phyloP scores from a whole-genome alignment of 2,888 invertebrate species.

The Zele albiditarsus region DNA sequence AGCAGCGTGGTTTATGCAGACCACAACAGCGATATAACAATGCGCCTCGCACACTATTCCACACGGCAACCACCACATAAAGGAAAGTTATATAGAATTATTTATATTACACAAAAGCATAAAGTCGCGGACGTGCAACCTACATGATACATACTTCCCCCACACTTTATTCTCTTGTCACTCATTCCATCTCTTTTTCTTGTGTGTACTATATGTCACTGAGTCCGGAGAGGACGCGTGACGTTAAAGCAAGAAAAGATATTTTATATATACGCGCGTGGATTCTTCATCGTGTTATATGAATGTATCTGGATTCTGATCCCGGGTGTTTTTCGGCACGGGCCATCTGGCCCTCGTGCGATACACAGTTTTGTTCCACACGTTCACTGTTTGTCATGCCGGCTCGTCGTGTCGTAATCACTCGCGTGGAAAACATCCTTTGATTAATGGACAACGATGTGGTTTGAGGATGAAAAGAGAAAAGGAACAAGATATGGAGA shows the following conservation, averaged over 20 bases:
- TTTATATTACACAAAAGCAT: conserved; percentile 4
- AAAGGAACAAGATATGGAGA: background rate
- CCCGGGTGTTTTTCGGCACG: conserved; percentile 46
- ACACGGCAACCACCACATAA: background rate
- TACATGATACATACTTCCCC: conserved; percentile 7
- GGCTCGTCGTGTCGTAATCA: conserved; percentile 45
- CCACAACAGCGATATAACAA: conserved; percentile 1
- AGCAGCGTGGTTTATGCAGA: background rate
- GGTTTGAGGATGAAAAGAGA: conserved; percentile 25
- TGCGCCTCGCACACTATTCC: background rate
- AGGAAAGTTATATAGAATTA: conserved; percentile 2
- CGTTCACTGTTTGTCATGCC: conserved; percentile 41
- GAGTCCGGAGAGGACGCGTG: background rate
- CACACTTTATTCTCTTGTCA: background rate
- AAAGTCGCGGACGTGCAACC: background rate
- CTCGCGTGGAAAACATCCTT: conserved; percentile 55
- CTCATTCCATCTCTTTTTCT: background rate
- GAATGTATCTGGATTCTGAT: background rate
- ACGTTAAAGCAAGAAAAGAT: background rate
- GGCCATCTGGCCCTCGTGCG: conserved; percentile 54
- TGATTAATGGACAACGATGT: conserved; percentile 56
- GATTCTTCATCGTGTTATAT: conserved; percentile 8
- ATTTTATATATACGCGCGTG: conserved; percentile 14
- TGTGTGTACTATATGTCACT: too few species aligned
- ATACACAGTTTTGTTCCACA: conserved; percentile 10